Base-by-base conservation (phyloP, 2,888 invertebrate genomes). In the Onchidella celtica region DNA sequence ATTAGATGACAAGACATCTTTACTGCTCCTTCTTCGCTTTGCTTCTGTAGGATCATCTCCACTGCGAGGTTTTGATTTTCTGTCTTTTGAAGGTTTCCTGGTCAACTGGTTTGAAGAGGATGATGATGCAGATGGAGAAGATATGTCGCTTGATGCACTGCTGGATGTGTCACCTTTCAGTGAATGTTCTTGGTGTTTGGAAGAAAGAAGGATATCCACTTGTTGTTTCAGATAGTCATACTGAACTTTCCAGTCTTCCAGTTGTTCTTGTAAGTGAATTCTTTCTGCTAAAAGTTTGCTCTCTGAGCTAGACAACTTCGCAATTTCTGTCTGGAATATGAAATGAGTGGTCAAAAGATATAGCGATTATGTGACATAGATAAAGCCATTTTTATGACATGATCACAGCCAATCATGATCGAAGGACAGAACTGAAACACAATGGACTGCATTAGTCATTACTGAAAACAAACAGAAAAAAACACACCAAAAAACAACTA, bases 221-320 rank as follows among this genome's bases (percentile, higher is more conserved):
- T 83, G 83, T 29, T 84, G 81, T 32, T 79, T 76, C 40, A 84
- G 82, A 17, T 61, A 66, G 11, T 82, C 70, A 55, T 82, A 79
- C 72, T 83, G 73, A 63, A 61, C 77, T 79, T 84, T 81, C 59
- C 81, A 83, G 21, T 84, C 84, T 55, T 84, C 79, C 36, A 85
- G 65, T 66, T 84, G 70, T 38, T 82, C 76, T 32, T 75, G 79
- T 17, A 86, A 84, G 11, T 79, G 59, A 6, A 76, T 80, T 55
- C 83, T 82, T 66, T 85, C 81, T 80, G 80, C 81, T 65, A 79
- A 80, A 17, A 85, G 72, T 73, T 87, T 83, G 21, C 75, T 79
- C 63, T 83, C 84, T 40, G 83, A 75, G 29, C 55, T 9, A 47
- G 68, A 72, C 69, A 83, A 65, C n/a, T 63, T 47, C 40, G 69